phyloP scores from a whole-genome alignment of 1,140 invertebrate genomes.

The Drosophila serrata region DNA sequence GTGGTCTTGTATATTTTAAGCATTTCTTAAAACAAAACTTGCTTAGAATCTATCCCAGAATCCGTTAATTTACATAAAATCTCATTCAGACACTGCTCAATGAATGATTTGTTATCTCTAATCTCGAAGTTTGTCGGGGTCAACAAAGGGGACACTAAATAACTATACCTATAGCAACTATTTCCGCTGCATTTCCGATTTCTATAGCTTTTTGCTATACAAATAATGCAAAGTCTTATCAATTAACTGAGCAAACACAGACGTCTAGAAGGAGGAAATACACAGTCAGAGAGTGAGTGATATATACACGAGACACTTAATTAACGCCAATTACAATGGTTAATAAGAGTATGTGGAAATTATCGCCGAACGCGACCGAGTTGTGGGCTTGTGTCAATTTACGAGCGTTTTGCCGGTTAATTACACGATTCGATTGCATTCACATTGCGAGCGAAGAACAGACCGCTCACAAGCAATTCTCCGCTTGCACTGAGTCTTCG shows the following conservation, averaged over 20 bases:
- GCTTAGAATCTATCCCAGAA: no score
- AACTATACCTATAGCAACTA: constrained; percentile 23
- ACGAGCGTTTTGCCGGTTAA: constrained; percentile 28
- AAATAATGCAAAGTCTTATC: constrained; percentile 64
- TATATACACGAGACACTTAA: constrained; percentile 52
- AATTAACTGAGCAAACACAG: constrained; percentile 66
- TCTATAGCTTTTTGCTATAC: background rate
- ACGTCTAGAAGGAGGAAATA: constrained; percentile 34
- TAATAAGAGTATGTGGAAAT: constrained; percentile 70
- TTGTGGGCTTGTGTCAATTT: constrained; percentile 35
- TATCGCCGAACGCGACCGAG: constrained; percentile 40
- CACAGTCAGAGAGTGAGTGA: constrained; percentile 17
- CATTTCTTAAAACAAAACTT: background rate
- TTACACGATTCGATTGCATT: constrained; percentile 34
- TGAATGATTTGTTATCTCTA: constrained; percentile 30
- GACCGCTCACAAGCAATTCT: constrained; percentile 52
- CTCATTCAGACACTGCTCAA: constrained; percentile 8
- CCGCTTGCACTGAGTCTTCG: constrained; percentile 57
- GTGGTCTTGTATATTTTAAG: background rate
- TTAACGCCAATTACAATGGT: constrained; percentile 78
- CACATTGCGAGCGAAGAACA: constrained; percentile 16
- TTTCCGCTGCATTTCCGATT: constrained; percentile 37
- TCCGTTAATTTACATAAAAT: no score
- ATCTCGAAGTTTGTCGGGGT: background rate
- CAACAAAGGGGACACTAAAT: background rate